Evolutionary conservation across 2,113 vertebrate genomes (phyloP).

Genomic region (Gadus macrocephalus): DNA sequence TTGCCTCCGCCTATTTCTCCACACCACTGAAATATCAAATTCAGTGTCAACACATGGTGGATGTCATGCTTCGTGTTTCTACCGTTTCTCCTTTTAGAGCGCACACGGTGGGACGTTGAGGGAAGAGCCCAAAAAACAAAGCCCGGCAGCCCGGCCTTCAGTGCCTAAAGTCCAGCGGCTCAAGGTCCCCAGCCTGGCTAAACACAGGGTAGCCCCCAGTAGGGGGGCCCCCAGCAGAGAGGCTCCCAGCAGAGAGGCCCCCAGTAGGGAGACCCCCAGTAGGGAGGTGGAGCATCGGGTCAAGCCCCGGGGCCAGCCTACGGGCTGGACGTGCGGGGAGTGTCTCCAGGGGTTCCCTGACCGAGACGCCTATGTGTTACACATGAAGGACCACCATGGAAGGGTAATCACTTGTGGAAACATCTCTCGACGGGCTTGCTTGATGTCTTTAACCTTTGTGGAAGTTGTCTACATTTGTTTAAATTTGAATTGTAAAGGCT

Average conservation of each 20-base stretch:
- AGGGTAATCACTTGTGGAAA: constrained; percentile 70
- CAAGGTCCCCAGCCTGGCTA: constrained; percentile 39
- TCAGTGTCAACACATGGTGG: no score
- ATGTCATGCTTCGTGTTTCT: neutral
- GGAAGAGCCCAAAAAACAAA: constrained; percentile 67
- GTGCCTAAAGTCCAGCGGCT: constrained; percentile 37
- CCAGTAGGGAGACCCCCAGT: constrained; percentile 44
- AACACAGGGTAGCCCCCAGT: constrained; percentile 35
- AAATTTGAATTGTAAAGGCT: neutral
- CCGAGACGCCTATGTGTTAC: constrained; percentile 85
- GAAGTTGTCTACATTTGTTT: neutral
- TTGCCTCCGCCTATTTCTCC: constrained; percentile 19
- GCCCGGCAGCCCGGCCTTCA: constrained; percentile 27
- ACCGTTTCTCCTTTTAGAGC: constrained; percentile 56
- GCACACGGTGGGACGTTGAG: constrained; percentile 77
- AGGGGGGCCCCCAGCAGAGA: constrained; percentile 54
- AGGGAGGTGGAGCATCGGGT: constrained; percentile 62
- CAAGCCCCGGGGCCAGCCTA: constrained; percentile 68
- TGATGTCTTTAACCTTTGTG: neutral
- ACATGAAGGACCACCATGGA: constrained; percentile 87
- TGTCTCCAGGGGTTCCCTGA: constrained; percentile 89
- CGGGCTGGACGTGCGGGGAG: constrained; percentile 87
- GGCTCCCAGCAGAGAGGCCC: constrained; percentile 46
- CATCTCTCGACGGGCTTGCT: no score
- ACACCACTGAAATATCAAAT: no score